Conservation (phyloP, 2,888 invertebrate species). For the Empis stercorea region DNA sequence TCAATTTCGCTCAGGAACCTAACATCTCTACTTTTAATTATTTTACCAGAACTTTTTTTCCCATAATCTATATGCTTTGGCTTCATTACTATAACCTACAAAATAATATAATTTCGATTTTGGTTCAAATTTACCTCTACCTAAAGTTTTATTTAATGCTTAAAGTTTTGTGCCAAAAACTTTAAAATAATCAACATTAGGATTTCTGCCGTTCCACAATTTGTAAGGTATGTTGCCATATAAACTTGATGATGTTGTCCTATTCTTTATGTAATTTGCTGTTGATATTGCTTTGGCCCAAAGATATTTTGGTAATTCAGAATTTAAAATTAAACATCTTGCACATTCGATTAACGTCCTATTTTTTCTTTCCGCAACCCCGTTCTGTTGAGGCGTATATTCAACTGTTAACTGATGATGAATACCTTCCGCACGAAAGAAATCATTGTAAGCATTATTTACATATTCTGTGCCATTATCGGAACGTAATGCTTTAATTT, state of each 20-base stretch:
- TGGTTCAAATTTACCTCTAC: neutral
- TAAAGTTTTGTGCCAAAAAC: neutral
- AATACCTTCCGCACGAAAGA: neutral
- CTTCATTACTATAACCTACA: neutral
- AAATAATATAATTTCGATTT: neutral
- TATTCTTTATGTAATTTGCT: neutral
- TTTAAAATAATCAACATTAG: neutral
- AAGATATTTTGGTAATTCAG: neutral
- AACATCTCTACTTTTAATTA: too few relatives aligned
- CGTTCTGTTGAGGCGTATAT: conserved; percentile 4
- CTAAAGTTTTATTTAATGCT: neutral
- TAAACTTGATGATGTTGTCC: neutral
- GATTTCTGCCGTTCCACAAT: neutral
- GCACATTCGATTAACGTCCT: conserved; percentile 1
- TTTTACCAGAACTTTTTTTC: too few relatives aligned
- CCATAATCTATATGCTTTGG: neutral
- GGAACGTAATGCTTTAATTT: too few relatives aligned
- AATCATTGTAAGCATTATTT: too few relatives aligned
- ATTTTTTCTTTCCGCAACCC: conserved; percentile 1
- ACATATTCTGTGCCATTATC: too few relatives aligned
- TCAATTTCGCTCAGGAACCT: too few relatives aligned
- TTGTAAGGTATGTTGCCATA: neutral
- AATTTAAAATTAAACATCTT: neutral
- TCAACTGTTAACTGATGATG: conserved; percentile 1
- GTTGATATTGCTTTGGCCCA: neutral